Conservation (phyloP, 2,113 vertebrate species). For the Talpa occidentalis region DNA sequence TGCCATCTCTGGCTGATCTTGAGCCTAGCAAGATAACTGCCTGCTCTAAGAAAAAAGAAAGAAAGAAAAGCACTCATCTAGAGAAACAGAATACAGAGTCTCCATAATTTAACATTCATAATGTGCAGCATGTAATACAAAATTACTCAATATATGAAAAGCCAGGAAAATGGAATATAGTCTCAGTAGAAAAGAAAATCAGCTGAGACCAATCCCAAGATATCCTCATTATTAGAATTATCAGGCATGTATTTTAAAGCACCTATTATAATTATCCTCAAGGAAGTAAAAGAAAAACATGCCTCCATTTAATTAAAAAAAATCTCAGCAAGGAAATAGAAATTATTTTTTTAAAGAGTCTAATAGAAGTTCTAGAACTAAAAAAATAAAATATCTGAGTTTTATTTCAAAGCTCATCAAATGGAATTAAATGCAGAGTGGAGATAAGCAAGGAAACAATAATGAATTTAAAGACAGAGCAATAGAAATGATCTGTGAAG, state of each 20-base stretch:
- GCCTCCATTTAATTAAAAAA: not conserved
- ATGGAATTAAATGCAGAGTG: not conserved
- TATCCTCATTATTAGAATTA: not conserved
- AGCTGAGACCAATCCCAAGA: not conserved
- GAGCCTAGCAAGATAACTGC: not conserved
- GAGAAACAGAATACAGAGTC: not conserved
- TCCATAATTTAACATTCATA: conserved; percentile 1
- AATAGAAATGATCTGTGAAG: not conserved
- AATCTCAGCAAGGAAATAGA: not conserved
- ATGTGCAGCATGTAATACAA: not conserved
- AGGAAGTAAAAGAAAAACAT: not conserved
- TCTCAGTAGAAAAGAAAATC: conserved; percentile 13
- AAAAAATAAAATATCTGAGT: not conserved
- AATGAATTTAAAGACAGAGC: not conserved
- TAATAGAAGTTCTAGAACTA: not conserved
- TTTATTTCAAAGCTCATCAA: not conserved
- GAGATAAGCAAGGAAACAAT: not conserved
- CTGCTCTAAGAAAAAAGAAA: not conserved
- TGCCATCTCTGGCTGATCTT: not conserved
- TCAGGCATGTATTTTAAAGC: not conserved
- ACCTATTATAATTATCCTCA: conserved; percentile 10
- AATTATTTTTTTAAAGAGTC: not conserved
- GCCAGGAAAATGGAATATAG: not conserved
- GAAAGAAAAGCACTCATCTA: not conserved
- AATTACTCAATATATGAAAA: conserved; percentile 4